Percentiles rank a stretch among this genome's conserved stretches.
Conservation (phyloP, 2,113 vertebrate genomes). For the Sander vitreus region DNA sequence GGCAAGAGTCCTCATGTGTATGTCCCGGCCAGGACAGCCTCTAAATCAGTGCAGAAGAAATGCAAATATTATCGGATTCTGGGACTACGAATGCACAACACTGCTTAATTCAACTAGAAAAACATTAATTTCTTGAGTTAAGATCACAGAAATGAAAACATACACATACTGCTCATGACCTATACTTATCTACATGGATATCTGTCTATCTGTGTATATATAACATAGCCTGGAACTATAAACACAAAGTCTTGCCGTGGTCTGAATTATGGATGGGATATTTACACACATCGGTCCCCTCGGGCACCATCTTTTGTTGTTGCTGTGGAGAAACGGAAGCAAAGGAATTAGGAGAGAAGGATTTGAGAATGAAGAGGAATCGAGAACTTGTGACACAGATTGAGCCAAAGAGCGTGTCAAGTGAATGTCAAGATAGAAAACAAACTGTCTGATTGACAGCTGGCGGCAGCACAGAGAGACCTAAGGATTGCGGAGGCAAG, state of each 20-base stretch:
- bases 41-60: not conserved
- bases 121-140: not conserved
- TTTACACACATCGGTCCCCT: slow-evolving; percentile 58
- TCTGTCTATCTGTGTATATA: slow-evolving; percentile 48
- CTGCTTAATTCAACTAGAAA: not conserved
- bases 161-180: not conserved
- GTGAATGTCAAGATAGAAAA: not conserved
- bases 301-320: slow-evolving; percentile 53
- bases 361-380: slow-evolving; percentile 24
- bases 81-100: not conserved
- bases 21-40: not conserved
- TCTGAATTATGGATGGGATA: slow-evolving; percentile 73
- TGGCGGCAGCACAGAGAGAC: not conserved
- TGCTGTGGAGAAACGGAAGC: slow-evolving; percentile 29
- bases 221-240: slow-evolving; percentile 25
- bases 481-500: not conserved
- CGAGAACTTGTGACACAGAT: slow-evolving; percentile 23
- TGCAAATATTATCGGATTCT: not conserved
- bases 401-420: slow-evolving; percentile 26
- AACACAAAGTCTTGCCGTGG: slow-evolving; percentile 47
- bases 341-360: not conserved
- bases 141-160: slow-evolving; percentile 5
- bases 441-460: slow-evolving; percentile 28
- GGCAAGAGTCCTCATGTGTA: not conserved
- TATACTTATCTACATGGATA: slow-evolving; percentile 14